Conservation (phyloP, 2,888 invertebrate species). For the Caenorhabditis becei region DNA sequence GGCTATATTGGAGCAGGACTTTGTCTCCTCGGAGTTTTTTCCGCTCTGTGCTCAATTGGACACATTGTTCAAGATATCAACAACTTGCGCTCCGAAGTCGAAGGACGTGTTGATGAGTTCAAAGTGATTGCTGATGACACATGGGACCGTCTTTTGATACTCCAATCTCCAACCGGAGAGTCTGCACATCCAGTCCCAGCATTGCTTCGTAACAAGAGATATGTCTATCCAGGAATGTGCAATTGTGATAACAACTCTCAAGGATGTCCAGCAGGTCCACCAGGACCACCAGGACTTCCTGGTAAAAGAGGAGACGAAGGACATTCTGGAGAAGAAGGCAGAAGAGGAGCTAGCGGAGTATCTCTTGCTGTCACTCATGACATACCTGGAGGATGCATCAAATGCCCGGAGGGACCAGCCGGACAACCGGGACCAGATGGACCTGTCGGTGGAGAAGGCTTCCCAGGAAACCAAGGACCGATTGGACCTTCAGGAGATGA, state of each 20-base stretch:
- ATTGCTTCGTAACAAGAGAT: constrained; percentile 66
- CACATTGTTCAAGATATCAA: constrained; percentile 72
- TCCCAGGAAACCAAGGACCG: constrained; percentile 65
- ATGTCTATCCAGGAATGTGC: constrained; percentile 71
- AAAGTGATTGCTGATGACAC: constrained; percentile 72
- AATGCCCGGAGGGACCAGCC: constrained; percentile 69
- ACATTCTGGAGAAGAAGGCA: constrained; percentile 67
- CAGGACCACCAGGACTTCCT: constrained; percentile 71
- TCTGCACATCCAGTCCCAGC: constrained; percentile 67
- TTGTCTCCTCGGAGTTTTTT: constrained; percentile 67
- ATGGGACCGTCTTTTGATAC: constrained; percentile 71
- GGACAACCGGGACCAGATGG: constrained; percentile 68
- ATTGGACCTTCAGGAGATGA: constrained; percentile 66
- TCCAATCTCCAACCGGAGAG: constrained; percentile 71
- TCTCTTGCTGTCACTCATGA: constrained; percentile 69
- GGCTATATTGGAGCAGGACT: constrained; percentile 67
- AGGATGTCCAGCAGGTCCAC: constrained; percentile 73
- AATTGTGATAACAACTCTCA: constrained; percentile 68
- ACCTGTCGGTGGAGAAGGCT: constrained; percentile 63
- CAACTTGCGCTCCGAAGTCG: constrained; percentile 68
- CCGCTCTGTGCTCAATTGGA: constrained; percentile 67
- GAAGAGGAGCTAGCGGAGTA: constrained; percentile 68
- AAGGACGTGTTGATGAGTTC: constrained; percentile 66
- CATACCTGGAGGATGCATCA: constrained; percentile 73
- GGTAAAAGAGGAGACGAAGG: constrained; percentile 71